Evolutionary conservation across 2,113 vertebrate species (phyloP).

Genomic region (Murina feae): DNA sequence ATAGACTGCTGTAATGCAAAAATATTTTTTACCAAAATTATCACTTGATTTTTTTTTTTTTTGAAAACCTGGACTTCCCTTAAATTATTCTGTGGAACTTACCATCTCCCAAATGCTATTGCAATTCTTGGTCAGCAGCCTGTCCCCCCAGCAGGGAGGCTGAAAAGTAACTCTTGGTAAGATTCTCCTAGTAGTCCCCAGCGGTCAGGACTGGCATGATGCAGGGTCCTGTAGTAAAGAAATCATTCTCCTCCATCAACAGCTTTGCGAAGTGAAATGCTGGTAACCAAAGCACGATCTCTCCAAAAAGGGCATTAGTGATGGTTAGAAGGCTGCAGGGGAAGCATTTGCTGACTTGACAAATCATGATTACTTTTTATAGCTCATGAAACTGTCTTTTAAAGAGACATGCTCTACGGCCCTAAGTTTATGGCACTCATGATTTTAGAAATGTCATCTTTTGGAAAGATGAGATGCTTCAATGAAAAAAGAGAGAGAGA

Average conservation of each 20-base stretch:
- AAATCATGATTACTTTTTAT: slow-evolving; percentile 53
- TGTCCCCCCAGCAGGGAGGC: not conserved
- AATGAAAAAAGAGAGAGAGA: slow-evolving; percentile 34
- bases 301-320: slow-evolving; percentile 61
- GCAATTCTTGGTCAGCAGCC: not conserved
- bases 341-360: slow-evolving; percentile 61
- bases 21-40: not conserved
- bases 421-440: slow-evolving; percentile 40
- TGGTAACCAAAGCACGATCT: not conserved
- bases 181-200: not conserved
- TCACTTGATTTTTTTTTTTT: not conserved
- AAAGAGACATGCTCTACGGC: slow-evolving; percentile 1
- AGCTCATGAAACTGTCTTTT: slow-evolving; percentile 68
- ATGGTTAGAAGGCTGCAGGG: not conserved
- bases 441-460: slow-evolving; percentile 52
- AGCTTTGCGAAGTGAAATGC: slow-evolving; percentile 8
- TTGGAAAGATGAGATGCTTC: slow-evolving; percentile 51
- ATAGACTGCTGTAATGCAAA: not conserved
- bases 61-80: not conserved
- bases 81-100: not conserved
- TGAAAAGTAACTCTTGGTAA: not conserved
- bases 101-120: not conserved
- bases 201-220: not conserved
- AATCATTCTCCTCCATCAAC: not conserved
- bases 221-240: not conserved